Percentiles rank a stretch among this genome's conserved stretches.
Evolutionary conservation across 2,113 vertebrate genomes (phyloP).

Genomic region (Pyrgilauda ruficollis): DNA sequence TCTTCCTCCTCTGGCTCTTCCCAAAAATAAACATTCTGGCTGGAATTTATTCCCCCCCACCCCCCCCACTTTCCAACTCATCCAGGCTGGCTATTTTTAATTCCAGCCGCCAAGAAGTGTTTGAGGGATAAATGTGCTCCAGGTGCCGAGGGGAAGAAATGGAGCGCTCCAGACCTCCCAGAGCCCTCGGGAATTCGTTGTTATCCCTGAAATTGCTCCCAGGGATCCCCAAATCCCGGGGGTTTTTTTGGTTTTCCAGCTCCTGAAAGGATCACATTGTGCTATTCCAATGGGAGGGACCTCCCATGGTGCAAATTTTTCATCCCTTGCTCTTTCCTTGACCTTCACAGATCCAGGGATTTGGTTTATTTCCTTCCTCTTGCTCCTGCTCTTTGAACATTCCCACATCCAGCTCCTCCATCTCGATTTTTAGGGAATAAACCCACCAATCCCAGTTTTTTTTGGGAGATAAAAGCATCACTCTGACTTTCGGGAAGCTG

Average conservation of each 20-base stretch:
- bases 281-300: not conserved
- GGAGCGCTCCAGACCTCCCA: not conserved
- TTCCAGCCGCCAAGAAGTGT: not conserved
- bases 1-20: not conserved
- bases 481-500: not conserved
- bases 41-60: not conserved
- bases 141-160: not conserved
- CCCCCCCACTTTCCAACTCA: not conserved
- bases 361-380: not conserved
- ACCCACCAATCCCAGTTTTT: not conserved
- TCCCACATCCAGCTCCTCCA: not conserved
- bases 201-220: not conserved
- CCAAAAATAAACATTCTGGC: not conserved
- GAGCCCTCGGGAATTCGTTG: not conserved
- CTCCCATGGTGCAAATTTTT: not conserved
- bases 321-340: not conserved
- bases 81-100: constrained; percentile 7
- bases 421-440: not conserved
- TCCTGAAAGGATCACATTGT: not conserved
- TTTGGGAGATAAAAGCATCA: rapidly evolving
- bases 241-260: not conserved
- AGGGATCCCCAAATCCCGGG: not conserved
- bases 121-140: not conserved
- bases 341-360: not conserved
- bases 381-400: not conserved